These are phyloP conservation scores for Brachionus asplanchnoidis DNA, from an alignment of 1,140 invertebrate genomes.

Conservation along the genomic window DNA sequence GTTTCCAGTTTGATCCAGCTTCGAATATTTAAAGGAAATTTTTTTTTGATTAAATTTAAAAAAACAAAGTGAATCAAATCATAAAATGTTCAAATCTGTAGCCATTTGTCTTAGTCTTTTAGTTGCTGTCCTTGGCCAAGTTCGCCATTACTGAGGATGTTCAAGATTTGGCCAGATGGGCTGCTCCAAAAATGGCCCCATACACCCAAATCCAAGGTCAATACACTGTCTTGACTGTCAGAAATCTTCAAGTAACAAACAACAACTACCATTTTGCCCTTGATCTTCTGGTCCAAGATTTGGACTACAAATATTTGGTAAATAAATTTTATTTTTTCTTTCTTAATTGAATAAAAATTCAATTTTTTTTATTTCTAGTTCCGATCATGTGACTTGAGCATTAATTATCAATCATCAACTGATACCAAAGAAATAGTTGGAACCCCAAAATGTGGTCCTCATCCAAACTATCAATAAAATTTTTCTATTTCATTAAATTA, in stretches of 20 bases:
- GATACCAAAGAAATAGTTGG: not conserved
- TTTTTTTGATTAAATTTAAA: not conserved
- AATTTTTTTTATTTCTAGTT: not conserved
- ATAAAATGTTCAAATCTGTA: not conserved
- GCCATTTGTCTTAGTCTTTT: not conserved
- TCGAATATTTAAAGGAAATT: not conserved
- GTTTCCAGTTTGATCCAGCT: not conserved
- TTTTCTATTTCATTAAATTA: not conserved
- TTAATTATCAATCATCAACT: not conserved
- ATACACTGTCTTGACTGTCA: not conserved
- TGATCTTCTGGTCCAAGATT: not conserved
- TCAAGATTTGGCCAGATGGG: not conserved
- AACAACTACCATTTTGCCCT: not conserved
- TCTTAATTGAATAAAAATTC: not conserved
- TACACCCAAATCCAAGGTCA: constrained; percentile 2
- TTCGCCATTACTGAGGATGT: not conserved
- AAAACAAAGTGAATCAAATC: not conserved
- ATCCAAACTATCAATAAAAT: constrained; percentile 2
- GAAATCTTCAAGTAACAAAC: not conserved
- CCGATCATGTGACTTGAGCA: not conserved
- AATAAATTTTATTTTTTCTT: not conserved
- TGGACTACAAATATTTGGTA: not conserved
- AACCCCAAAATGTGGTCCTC: not conserved
- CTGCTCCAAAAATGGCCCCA: not conserved
- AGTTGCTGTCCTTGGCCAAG: not conserved